Percentiles rank a stretch among this genome's conserved stretches.
phyloP scores from a whole-genome alignment of 2,113 vertebrate species.

The Albula glossodonta region DNA sequence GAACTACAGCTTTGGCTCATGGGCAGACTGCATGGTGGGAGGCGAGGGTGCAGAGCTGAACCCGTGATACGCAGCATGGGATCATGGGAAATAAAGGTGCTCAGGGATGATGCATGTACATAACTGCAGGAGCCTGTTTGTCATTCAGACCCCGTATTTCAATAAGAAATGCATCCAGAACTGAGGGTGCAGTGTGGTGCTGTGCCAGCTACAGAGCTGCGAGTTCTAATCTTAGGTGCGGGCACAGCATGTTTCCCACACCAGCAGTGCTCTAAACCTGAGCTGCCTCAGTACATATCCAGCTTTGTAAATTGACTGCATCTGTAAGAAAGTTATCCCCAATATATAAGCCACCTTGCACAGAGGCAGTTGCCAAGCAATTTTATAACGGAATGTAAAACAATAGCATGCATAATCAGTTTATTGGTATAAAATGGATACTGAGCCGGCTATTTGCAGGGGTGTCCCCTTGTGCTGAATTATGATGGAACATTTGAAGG shows the following conservation, averaged over 20 bases:
- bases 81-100: neutral
- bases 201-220: too few species aligned
- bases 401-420: neutral
- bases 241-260: too few species aligned
- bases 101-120: neutral
- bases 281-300: neutral
- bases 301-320: neutral
- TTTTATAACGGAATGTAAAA: too few species aligned
- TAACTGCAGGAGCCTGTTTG: neutral
- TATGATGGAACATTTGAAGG: neutral
- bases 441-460: too few species aligned
- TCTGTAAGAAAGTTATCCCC: neutral
- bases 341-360: neutral
- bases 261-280: neutral
- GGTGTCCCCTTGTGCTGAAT: too few species aligned
- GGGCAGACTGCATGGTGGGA: neutral
- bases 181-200: neutral
- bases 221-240: too few species aligned
- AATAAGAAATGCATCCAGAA: neutral
- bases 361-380: neutral
- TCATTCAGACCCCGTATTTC: neutral
- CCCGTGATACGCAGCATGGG: neutral
- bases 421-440: neutral
- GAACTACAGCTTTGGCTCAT: neutral
- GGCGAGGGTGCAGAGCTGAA: neutral